Percentiles rank a stretch among this genome's conserved stretches.
phyloP scores from a whole-genome alignment of 2,888 invertebrate genomes.

The Erebia epiphron region DNA sequence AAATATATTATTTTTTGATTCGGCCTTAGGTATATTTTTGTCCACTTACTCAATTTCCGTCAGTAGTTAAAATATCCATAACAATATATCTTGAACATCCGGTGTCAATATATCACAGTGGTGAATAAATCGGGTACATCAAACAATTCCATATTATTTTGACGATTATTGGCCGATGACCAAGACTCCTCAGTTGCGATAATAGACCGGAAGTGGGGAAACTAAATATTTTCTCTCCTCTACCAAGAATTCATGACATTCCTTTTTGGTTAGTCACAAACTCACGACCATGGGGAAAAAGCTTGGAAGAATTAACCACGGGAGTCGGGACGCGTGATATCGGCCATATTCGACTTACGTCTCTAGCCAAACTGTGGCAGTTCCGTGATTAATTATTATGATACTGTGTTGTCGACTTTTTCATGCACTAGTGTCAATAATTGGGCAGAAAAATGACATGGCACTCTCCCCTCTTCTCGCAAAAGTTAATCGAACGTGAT shows the following conservation, averaged over 20 bases:
- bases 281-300: neutral
- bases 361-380: no score
- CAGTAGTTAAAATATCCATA: neutral
- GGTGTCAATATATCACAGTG: conserved; percentile 25
- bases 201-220: conserved; percentile 48
- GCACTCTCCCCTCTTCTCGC: no score
- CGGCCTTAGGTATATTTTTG: conserved; percentile 3
- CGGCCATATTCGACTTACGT: no score
- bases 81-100: conserved; percentile 24
- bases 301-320: no score
- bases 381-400: no score
- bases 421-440: no score
- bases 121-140: conserved; percentile 34
- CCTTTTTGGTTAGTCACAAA: conserved; percentile 22
- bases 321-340: no score
- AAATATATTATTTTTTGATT: neutral
- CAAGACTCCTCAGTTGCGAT: conserved; percentile 49
- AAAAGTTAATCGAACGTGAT: no score
- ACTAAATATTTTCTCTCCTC: conserved; percentile 50
- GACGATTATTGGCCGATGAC: conserved; percentile 56
- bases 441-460: no score
- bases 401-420: no score
- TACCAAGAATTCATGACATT: conserved; percentile 29
- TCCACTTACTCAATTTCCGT: neutral
- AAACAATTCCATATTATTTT: conserved; percentile 36